Percentiles rank a stretch among this genome's conserved stretches.
Evolutionary conservation across 53 echinoderm and acorn worm genomes (phyloP).

Genomic region (Holothuria scabra): DNA sequence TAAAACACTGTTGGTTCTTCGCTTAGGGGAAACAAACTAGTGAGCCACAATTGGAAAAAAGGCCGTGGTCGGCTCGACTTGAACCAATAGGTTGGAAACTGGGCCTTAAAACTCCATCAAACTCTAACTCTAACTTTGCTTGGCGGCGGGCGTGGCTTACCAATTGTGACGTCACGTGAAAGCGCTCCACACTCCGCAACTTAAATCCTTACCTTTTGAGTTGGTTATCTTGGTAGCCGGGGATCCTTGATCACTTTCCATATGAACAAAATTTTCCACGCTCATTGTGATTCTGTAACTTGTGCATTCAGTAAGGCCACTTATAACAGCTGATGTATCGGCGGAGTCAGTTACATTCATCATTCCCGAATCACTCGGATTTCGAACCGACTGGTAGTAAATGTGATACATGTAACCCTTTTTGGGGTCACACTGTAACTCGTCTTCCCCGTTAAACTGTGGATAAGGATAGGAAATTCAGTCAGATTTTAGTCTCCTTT

Average conservation of each 20-base stretch:
- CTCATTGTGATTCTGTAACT: slow-evolving; percentile 8
- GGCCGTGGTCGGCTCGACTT: no score
- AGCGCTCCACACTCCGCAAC: no score
- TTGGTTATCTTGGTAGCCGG: not conserved
- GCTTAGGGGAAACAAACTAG: no score
- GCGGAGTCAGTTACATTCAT: not conserved
- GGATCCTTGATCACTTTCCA: not conserved
- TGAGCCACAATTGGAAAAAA: no score
- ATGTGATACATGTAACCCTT: slow-evolving; percentile 8
- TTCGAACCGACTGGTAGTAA: not conserved
- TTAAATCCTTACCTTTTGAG: not conserved
- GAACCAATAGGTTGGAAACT: no score
- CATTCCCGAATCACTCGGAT: slow-evolving; percentile 14
- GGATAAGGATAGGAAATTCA: no score
- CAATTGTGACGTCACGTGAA: no score
- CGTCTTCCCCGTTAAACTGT: slow-evolving; percentile 16
- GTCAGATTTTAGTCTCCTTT: no score
- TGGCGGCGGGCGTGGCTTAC: no score
- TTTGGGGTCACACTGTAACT: slow-evolving; percentile 27
- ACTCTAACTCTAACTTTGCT: no score
- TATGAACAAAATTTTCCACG: slow-evolving; percentile 9
- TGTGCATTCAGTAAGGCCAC: not conserved
- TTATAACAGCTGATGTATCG: not conserved
- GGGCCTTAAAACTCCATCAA: no score
- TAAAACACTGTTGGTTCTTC: no score